Evolutionary conservation across 2,888 invertebrate species (phyloP), one percentile per base, ranked within the genome.

Genomic region (Calliphora vomitoria): DNA sequence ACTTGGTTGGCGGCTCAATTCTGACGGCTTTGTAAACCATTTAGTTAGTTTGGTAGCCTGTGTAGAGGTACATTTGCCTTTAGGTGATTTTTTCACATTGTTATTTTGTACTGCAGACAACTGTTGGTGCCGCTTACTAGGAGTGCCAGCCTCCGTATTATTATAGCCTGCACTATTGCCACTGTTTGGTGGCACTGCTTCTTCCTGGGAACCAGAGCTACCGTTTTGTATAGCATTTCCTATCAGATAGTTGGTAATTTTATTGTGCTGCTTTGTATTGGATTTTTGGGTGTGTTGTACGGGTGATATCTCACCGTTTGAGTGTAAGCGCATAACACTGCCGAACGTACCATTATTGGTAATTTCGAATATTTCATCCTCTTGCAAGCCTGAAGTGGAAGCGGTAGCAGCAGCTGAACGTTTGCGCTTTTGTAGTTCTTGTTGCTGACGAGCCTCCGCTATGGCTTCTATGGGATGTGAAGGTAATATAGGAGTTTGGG

Each of bases 221-320:
- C 58, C 55, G 60, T 75, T 82, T 83, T 89, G 89, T n/a, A 87
- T 89, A 11, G 90, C 86, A 60, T 82, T 85, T 8, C 91, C 90
- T 53, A 92, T 92, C 4, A 93, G 88, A 89, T 93, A 93, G 74
- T 93, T 93, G 3, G 93, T 93, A 20, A 93, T 93, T 89, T 93
- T 93, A 69, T 92, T 92, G 35, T 90, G 90, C 64, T 92, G 91
- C 47, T 69, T 85, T 13, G 88, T 86, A 81, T 66, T 72, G 66
- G 83, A 75, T 76, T 80, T 79, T 3, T 72, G 90, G 68, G 71
- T 86, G 66, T 64, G 88, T 80, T 89, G 91, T 2, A 92, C 90
- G 3, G 93, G 93, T 44, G 93, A 93, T 38, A 92, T 90, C 58
- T 93, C 90, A 1, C 93, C 93, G 2, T 90, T 90, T 3, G 93